Conservation (phyloP, 1,140 invertebrate species). For the Drosophila azteca region DNA sequence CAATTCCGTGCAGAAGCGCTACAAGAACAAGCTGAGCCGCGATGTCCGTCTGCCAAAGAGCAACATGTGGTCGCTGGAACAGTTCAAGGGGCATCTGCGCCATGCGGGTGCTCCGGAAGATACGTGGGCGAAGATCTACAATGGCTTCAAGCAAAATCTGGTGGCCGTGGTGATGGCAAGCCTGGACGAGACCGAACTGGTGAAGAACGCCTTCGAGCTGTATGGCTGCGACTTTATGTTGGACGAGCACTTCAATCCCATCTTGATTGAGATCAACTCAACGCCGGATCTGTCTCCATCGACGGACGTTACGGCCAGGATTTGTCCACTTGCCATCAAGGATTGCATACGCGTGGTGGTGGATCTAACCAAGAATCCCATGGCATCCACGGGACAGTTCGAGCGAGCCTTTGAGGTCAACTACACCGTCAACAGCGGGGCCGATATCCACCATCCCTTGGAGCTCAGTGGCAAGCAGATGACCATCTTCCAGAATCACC, state of each 20-base stretch:
- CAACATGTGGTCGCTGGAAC: slow-evolving; percentile 94
- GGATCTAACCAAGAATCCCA: slow-evolving; percentile 85
- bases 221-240: slow-evolving; percentile 97
- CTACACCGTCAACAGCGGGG: slow-evolving; percentile 62
- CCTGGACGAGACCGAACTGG: slow-evolving; percentile 90
- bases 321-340: slow-evolving; percentile 92
- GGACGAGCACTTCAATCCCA: slow-evolving; percentile 93
- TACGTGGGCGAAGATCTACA: slow-evolving; percentile 90
- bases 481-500: slow-evolving; percentile 54
- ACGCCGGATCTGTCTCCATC: slow-evolving; percentile 93
- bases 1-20: slow-evolving; percentile 94
- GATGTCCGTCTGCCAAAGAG: slow-evolving; percentile 89
- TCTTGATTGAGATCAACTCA: slow-evolving; percentile 97
- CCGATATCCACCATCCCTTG: slow-evolving; percentile 39
- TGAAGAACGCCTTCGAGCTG: slow-evolving; percentile 93
- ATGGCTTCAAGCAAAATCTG: slow-evolving; percentile 93
- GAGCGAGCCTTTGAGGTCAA: slow-evolving; percentile 83
- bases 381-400: slow-evolving; percentile 85
- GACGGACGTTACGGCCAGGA: slow-evolving; percentile 91
- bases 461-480: slow-evolving; percentile 68
- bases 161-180: slow-evolving; percentile 90
- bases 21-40: slow-evolving; percentile 87
- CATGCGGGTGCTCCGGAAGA: slow-evolving; percentile 79
- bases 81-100: slow-evolving; percentile 89
- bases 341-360: slow-evolving; percentile 93